Percentiles rank a stretch among this genome's conserved stretches.
Evolutionary conservation across 2,797 vertebrate genomes (phyloP).

Genomic region (Mormyrops attenuatus): DNA sequence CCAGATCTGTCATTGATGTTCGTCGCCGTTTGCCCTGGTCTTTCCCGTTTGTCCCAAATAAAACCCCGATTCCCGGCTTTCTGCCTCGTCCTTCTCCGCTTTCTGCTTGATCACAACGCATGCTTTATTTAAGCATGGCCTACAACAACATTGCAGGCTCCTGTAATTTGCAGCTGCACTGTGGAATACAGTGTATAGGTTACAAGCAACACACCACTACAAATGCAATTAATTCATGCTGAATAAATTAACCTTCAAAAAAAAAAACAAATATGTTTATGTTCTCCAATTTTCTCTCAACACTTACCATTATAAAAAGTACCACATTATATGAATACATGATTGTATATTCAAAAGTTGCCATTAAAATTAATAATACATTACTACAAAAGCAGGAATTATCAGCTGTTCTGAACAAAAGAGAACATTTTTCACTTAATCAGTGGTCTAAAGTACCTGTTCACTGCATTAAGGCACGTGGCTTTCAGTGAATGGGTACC

Average conservation of each 20-base stretch:
- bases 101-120: too few species aligned
- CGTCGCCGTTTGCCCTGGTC: too few species aligned
- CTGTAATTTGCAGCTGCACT: neutral
- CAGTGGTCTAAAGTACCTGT: conserved; percentile 14
- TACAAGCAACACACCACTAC: conserved; percentile 1
- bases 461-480: neutral
- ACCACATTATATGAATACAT: neutral
- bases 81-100: too few species aligned
- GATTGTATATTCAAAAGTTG: neutral
- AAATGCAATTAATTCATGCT: neutral
- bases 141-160: neutral
- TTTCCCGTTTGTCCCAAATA: too few species aligned
- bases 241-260: neutral
- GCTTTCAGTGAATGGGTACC: neutral
- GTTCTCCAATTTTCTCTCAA: neutral
- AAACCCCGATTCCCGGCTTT: too few species aligned
- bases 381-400: neutral
- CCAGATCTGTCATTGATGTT: too few species aligned
- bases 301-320: neutral
- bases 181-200: neutral
- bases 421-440: neutral
- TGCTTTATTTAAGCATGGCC: neutral
- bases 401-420: conserved; percentile 11
- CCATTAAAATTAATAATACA: neutral
- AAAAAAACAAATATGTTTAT: neutral